Conservation (phyloP, 2,113 vertebrate species). For the Sapajus apella region DNA sequence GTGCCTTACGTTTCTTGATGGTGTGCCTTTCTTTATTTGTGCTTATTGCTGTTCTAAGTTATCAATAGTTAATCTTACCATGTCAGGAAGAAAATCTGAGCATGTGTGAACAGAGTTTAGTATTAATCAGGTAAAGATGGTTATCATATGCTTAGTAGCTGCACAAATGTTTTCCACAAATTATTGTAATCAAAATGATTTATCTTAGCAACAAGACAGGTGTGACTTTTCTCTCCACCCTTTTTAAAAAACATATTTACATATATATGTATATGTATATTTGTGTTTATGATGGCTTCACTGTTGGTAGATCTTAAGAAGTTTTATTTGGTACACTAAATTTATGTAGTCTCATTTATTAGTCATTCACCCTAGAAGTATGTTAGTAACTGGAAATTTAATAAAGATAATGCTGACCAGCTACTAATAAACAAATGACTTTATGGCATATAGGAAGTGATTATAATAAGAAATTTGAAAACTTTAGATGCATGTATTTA, state of each 20-base stretch:
- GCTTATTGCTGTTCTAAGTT: background rate
- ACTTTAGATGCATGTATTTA: background rate
- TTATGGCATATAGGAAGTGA: background rate
- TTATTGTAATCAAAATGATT: background rate
- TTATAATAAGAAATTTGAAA: constrained; percentile 13
- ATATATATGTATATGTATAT: background rate
- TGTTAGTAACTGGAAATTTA: background rate
- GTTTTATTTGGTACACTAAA: constrained; percentile 36
- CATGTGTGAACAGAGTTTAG: background rate
- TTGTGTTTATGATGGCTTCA: background rate
- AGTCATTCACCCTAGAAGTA: background rate
- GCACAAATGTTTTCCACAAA: background rate
- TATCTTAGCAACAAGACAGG: background rate
- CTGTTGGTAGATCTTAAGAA: background rate
- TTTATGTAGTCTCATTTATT: background rate
- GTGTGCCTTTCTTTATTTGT: background rate
- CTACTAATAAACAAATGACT: background rate
- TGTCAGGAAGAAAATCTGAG: background rate
- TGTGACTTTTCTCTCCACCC: background rate
- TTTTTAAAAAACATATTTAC: background rate
- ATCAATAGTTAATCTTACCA: background rate
- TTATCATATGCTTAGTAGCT: background rate
- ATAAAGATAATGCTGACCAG: background rate
- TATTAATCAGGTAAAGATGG: background rate
- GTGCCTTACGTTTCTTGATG: background rate